Evolutionary conservation across 2,113 vertebrate genomes (phyloP).

Genomic region (Irena cyanogastra): DNA sequence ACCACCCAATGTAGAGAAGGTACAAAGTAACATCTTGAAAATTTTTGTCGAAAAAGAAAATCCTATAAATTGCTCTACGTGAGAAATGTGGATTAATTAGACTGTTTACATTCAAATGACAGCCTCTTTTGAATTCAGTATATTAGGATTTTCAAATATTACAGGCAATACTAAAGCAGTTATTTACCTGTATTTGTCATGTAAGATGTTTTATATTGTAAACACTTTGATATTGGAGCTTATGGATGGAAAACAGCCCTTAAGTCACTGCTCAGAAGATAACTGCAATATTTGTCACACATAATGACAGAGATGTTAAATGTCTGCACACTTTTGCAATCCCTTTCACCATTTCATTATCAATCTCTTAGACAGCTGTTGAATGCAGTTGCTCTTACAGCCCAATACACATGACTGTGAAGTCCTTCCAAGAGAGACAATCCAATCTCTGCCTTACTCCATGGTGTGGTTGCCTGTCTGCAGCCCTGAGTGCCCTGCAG

Average conservation of each 20-base stretch:
- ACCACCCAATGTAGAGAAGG: accelerated
- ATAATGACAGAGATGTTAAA: not conserved
- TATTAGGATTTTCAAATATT: not conserved
- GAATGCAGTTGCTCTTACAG: not conserved
- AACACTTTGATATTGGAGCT: not conserved
- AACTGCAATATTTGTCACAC: accelerated
- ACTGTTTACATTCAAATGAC: not conserved
- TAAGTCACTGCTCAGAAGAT: not conserved
- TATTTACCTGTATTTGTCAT: not conserved
- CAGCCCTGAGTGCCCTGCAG: not conserved
- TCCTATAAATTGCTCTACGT: accelerated
- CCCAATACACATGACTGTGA: accelerated
- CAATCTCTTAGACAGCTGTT: not conserved
- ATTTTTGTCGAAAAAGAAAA: not conserved
- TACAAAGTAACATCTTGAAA: not conserved
- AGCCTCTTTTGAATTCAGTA: not conserved
- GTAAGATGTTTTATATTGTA: not conserved
- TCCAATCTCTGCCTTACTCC: not conserved
- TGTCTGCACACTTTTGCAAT: not conserved
- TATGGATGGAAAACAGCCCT: not conserved
- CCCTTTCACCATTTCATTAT: not conserved
- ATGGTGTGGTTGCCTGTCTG: not conserved
- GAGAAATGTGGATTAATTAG: not conserved
- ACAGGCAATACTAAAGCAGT: not conserved
- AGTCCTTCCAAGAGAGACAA: not conserved